A percentile compares a stretch with the other conserved stretches of the same genome.
phyloP scores from a whole-genome alignment of 2,888 invertebrate genomes.

The Oligia fasciuncula region DNA sequence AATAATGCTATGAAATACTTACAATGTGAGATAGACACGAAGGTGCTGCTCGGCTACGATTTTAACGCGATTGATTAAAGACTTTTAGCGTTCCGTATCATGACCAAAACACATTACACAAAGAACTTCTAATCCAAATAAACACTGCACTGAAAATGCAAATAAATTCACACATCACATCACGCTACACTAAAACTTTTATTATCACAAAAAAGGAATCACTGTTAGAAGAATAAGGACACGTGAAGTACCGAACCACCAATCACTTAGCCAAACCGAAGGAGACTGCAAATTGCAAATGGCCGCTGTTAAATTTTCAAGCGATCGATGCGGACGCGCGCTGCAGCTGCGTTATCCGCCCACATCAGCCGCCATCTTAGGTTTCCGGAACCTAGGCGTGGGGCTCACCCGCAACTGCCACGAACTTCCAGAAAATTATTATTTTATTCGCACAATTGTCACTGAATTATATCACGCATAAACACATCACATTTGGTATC shows the following conservation, averaged over 20 bases:
- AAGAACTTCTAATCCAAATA: not conserved
- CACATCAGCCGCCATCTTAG: slow-evolving; percentile 13
- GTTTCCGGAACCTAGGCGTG: not conserved
- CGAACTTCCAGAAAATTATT: not conserved
- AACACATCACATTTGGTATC: not conserved
- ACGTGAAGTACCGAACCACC: too few species aligned
- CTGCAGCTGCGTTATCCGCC: not conserved
- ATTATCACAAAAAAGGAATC: not conserved
- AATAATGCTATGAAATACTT: not conserved
- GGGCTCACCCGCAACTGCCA: not conserved
- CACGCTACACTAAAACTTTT: not conserved
- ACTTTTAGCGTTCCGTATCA: not conserved
- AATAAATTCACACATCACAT: not conserved
- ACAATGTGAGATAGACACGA: not conserved
- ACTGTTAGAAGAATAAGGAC: not conserved
- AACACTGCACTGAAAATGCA: not conserved
- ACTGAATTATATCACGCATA: not conserved
- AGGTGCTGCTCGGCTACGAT: not conserved
- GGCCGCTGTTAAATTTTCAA: not conserved
- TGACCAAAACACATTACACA: not conserved
- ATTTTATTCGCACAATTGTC: not conserved
- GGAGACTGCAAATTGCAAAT: not conserved
- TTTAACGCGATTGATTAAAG: not conserved
- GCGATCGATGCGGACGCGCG: not conserved
- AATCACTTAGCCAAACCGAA: not conserved